phyloP scores from a whole-genome alignment of 1,140 invertebrate genomes.

The Mamestra configurata region DNA sequence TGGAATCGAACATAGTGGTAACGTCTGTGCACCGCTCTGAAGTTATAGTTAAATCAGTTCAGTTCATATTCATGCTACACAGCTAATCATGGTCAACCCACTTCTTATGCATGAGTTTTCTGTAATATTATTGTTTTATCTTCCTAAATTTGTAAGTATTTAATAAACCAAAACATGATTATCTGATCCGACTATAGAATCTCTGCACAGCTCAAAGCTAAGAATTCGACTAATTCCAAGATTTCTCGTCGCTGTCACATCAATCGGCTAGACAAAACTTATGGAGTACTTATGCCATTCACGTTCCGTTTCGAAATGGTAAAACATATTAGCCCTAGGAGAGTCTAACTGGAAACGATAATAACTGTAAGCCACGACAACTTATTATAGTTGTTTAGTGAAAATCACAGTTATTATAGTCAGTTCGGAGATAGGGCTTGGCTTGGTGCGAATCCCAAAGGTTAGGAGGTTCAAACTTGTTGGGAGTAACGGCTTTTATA shows the following conservation, averaged over 20 bases:
- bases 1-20: no score
- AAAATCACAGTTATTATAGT: slow-evolving; percentile 32
- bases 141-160: no score
- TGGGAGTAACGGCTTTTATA: not conserved
- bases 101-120: no score
- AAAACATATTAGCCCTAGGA: slow-evolving; percentile 26
- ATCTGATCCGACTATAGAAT: not conserved
- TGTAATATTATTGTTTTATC: no score
- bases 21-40: no score
- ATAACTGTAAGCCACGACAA: slow-evolving; percentile 21
- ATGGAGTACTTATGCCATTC: not conserved
- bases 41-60: no score
- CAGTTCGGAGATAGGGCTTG: not conserved
- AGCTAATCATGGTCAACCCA: no score
- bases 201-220: not conserved
- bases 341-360: slow-evolving; percentile 5
- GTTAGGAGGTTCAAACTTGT: slow-evolving; percentile 14
- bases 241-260: not conserved
- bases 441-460: not conserved
- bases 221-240: not conserved
- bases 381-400: slow-evolving; percentile 34
- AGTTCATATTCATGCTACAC: no score
- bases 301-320: slow-evolving; percentile 9
- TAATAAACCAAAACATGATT: no score
- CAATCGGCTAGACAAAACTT: slow-evolving; percentile 9